Base-by-base conservation (phyloP, 2,888 invertebrate genomes). In the Dione juno region DNA sequence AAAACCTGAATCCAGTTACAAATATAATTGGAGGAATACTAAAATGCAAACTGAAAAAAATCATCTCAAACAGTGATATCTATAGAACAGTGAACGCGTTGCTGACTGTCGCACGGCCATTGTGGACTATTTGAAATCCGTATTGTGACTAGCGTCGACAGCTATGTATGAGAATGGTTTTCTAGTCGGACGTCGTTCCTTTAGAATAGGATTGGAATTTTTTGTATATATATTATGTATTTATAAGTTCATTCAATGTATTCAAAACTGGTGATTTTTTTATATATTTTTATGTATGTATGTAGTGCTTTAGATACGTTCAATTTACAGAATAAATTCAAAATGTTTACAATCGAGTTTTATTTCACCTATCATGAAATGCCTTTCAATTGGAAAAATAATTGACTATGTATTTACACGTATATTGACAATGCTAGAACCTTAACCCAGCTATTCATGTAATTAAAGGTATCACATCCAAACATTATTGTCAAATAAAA, bases 81-180 rank as follows among this genome's bases (percentile, higher is more conserved):
- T 43, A 5, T 43, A 41, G n/a, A 59, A 59, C 41, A 10, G 59
- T 43, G 21, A 43, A 43, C 43, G 43, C 21, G 21, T 37, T n/a
- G 3, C 37, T 53, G 21, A 35, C 53, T 54, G 54, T 54, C 54
- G 54, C 54, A 54, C 37, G 35, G 10, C 59, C 43, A 43, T 21
- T 43, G 43, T 59, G 41, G 28, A 21, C 21, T 43, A 43, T 59
- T 43, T 43, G n/a, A 59, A 59, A 59, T 59, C 28, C 40, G 21
- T 59, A 43, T 59, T 59, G 43, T 43, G 10, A 59, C 43, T 59
- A 14, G 43, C 59, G 59, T 59, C 43, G 43, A 43, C 59, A 59
- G 59, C 28, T 59, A n/a, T 59, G n/a, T 41, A 28, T 43, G 43
- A 59, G 28, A 59, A 59, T 59, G 59, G 59, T 28, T 43, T 43